phyloP scores from a whole-genome alignment of 35 echinoderm and acorn worm species.

The Ptychodera flava region DNA sequence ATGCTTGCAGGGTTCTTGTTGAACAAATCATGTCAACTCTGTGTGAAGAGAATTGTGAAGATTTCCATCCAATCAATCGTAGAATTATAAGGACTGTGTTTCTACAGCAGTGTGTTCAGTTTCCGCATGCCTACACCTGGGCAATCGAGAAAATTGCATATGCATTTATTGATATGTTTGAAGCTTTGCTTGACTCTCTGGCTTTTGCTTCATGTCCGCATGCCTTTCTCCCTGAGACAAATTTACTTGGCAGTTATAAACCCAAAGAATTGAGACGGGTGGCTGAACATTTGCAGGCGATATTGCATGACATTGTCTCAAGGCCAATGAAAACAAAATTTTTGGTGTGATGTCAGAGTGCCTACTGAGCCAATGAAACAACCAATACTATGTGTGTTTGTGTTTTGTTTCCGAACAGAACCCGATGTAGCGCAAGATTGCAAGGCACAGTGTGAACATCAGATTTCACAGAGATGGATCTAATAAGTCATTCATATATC shows the following conservation, averaged over 20 bases:
- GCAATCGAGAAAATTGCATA: conserved; percentile 43
- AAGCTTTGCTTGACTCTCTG: conserved; percentile 40
- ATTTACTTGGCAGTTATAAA: conserved; percentile 33
- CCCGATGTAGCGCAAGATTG: too few relatives aligned
- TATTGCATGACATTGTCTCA: conserved; percentile 75
- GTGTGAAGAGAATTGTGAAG: conserved; percentile 63
- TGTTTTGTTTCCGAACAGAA: too few relatives aligned
- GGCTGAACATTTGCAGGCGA: conserved; percentile 62
- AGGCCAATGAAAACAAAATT: conserved; percentile 72
- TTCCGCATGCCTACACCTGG: conserved; percentile 82
- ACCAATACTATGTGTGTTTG: too few relatives aligned
- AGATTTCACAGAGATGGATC: too few relatives aligned
- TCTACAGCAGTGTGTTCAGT: conserved; percentile 82
- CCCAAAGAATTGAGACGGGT: conserved; percentile 58
- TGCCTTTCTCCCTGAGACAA: conserved; percentile 54
- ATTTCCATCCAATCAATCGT: conserved; percentile 55
- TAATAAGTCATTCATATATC: too few relatives aligned
- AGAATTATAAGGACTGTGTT: conserved; percentile 58
- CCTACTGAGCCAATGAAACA: too few relatives aligned
- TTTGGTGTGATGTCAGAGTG: conserved; percentile 26
- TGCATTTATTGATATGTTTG: conserved; percentile 85
- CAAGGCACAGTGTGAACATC: too few relatives aligned
- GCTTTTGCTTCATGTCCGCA: conserved; percentile 37
- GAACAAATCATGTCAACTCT: conserved; percentile 35
- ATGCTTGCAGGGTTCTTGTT: background rate